These are phyloP conservation scores for Euura lappo DNA, from an alignment of 1,140 invertebrate species.

Conservation along the genomic window DNA sequence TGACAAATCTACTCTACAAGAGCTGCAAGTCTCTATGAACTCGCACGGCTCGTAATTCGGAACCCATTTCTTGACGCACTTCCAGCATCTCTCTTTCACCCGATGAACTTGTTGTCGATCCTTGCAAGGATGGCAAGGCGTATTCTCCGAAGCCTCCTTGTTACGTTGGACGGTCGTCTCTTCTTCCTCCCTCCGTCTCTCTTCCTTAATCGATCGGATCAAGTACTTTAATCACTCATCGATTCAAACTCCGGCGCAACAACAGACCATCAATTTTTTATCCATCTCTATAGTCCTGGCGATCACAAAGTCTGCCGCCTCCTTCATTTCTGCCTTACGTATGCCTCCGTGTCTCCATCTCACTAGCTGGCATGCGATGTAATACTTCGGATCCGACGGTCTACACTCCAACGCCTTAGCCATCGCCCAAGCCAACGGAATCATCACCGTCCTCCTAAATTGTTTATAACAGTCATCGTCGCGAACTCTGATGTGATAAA, in stretches of 20 bases:
- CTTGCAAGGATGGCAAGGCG: conserved; percentile 1
- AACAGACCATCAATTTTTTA: not conserved
- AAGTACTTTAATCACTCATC: no score
- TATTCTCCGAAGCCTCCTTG: conserved; percentile 8
- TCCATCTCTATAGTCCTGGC: conserved; percentile 7
- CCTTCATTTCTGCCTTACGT: conserved; percentile 2
- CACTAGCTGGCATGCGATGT: conserved; percentile 33
- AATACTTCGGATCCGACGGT: conserved; percentile 35
- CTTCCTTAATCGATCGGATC: not conserved
- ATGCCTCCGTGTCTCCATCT: conserved; percentile 32
- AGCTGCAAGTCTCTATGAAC: conserved; percentile 5
- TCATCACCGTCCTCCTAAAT: conserved; percentile 34
- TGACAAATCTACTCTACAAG: not conserved
- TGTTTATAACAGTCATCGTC: conserved; percentile 1
- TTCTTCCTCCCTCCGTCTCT: conserved; percentile 8
- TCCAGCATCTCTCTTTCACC: conserved; percentile 10
- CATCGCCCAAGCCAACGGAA: conserved; percentile 39
- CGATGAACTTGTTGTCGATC: conserved; percentile 10
- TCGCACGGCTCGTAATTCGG: conserved; percentile 8
- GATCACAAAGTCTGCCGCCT: not conserved
- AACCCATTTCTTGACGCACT: conserved; percentile 14
- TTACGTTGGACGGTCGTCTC: not conserved
- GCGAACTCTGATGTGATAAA: not conserved
- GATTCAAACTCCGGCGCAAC: no score
- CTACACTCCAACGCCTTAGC: conserved; percentile 28